These are phyloP conservation scores for Monodelphis domestica DNA, from an alignment of 2,797 vertebrate species.

Conservation along the genomic window DNA sequence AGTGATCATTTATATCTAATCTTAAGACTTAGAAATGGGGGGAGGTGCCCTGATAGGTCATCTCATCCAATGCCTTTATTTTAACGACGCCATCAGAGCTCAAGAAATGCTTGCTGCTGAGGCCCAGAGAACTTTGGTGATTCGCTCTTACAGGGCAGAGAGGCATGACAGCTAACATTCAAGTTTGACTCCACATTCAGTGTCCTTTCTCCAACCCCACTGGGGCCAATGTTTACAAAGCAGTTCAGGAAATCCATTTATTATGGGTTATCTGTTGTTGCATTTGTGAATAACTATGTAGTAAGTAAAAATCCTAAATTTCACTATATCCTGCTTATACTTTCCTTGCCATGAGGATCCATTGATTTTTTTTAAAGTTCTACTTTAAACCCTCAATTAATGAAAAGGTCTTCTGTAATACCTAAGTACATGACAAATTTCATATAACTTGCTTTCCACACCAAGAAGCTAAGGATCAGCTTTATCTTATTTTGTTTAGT, in stretches of 20 bases:
- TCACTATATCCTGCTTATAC: background rate
- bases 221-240: background rate
- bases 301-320: background rate
- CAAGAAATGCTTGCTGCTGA: background rate
- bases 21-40: background rate
- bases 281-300: background rate
- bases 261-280: background rate
- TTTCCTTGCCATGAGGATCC: background rate
- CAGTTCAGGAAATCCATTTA: background rate
- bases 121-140: background rate
- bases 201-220: background rate
- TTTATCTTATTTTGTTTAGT: slow-evolving; percentile 12
- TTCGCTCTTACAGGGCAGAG: background rate
- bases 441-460: background rate
- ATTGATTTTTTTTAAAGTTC: slow-evolving; percentile 15
- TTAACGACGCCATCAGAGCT: no score
- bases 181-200: background rate
- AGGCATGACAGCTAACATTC: background rate
- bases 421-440: slow-evolving; percentile 6
- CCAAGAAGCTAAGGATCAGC: background rate
- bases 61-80: background rate
- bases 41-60: background rate
- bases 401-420: background rate
- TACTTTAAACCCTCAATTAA: background rate
- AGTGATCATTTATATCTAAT: background rate